Evolutionary conservation across 2,113 vertebrate species (phyloP).

Genomic region (Sinocyclocheilus anshuiensis): DNA sequence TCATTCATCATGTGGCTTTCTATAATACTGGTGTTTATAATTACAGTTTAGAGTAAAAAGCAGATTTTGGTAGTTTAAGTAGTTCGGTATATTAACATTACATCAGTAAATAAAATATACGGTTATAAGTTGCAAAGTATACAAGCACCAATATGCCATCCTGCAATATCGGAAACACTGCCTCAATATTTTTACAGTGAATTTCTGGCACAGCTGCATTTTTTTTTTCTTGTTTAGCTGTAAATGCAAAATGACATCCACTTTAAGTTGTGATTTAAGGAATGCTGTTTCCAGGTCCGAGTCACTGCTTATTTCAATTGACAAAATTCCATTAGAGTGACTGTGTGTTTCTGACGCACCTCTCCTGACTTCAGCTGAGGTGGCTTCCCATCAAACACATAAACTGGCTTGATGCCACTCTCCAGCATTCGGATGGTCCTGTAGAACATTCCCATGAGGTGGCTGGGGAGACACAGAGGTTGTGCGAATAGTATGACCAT

Average conservation of each 20-base stretch:
- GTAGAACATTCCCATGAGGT: conserved; percentile 98
- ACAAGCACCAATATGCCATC: not conserved
- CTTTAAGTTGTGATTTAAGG: not conserved
- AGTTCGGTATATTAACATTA: not conserved
- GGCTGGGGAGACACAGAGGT: conserved; percentile 67
- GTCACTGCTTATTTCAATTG: not conserved
- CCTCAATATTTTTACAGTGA: not conserved
- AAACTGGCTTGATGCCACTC: conserved; percentile 92
- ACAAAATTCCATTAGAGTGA: not conserved
- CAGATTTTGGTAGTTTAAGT: not conserved
- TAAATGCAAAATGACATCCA: not conserved
- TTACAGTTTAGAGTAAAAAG: not conserved
- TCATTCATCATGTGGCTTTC: not conserved
- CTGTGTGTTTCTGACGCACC: conserved; percentile 65
- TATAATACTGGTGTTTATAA: not conserved
- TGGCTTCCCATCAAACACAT: conserved; percentile 94
- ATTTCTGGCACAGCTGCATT: not conserved
- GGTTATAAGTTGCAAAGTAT: not conserved
- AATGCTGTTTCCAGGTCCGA: not conserved
- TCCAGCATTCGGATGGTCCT: conserved; percentile 96
- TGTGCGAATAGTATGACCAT: not conserved
- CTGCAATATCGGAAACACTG: not conserved
- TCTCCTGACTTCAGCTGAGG: conserved; percentile 91
- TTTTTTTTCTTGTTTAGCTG: too few species aligned
- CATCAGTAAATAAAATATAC: not conserved